Percentiles rank a stretch among this genome's conserved stretches.
These are phyloP conservation scores for Eupithecia pulchellata DNA, from an alignment of 2,888 invertebrate species.

Conservation along the genomic window DNA sequence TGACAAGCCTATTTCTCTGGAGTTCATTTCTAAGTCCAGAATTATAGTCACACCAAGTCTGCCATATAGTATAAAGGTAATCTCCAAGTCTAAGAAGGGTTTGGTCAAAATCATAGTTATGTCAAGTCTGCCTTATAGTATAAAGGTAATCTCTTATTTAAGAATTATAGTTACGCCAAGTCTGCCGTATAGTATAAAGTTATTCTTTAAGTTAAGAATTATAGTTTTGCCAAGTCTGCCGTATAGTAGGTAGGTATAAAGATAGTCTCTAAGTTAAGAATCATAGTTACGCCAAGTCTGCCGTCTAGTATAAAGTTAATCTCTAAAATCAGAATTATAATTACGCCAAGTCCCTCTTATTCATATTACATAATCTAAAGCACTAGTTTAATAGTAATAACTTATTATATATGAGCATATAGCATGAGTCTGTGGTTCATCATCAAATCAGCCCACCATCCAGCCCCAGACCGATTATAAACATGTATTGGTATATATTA, in stretches of 20 bases:
- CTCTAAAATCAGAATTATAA: too few relatives aligned
- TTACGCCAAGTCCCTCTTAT: too few relatives aligned
- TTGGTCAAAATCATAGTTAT: slow-evolving; percentile 84
- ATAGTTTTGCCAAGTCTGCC: slow-evolving; percentile 90
- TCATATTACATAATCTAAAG: too few relatives aligned
- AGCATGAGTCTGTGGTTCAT: too few relatives aligned
- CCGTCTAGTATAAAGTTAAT: too few relatives aligned
- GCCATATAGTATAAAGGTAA: slow-evolving; percentile 88
- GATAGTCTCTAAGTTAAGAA: slow-evolving; percentile 60
- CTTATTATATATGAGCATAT: too few relatives aligned
- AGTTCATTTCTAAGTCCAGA: slow-evolving; percentile 85
- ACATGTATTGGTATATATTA: too few relatives aligned
- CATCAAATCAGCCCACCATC: too few relatives aligned
- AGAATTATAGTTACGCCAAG: slow-evolving; percentile 87
- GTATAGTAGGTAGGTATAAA: slow-evolving; percentile 83
- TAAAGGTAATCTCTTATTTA: slow-evolving; percentile 78
- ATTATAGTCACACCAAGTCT: slow-evolving; percentile 89
- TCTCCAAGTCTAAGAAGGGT: not conserved
- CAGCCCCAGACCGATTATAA: too few relatives aligned
- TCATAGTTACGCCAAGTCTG: too few relatives aligned
- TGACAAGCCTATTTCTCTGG: slow-evolving; percentile 83
- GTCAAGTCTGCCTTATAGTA: slow-evolving; percentile 89
- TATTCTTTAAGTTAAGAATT: slow-evolving; percentile 58
- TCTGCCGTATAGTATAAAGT: slow-evolving; percentile 89
- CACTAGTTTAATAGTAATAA: too few relatives aligned